Evolutionary conservation across 2,797 vertebrate species (phyloP), one percentile per base, ranked within the genome.

Genomic region (Anabacerthia variegaticeps): DNA sequence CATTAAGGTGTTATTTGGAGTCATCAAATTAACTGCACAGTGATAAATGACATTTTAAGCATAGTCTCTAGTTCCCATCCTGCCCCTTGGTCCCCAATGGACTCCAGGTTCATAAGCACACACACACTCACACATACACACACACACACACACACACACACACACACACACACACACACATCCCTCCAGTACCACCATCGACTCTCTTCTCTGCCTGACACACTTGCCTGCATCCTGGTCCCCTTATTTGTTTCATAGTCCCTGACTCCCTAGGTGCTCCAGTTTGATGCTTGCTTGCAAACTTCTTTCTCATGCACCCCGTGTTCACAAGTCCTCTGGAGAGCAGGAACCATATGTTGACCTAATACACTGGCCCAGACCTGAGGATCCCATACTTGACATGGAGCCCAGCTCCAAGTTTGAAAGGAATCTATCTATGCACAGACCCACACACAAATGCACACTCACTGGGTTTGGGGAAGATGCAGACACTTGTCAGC

Each of bases 221-320:
- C 14, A 14, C 15, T 32, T 61, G 46, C 24, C 46, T 2, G 2
- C 11, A 39, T n/a, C 3, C 0, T 5, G 3, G 6, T 9, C 5
- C 6, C 12, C 19, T 92, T 26, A 28, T 13, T 11, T 80, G 22
- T 17, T 41, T 69, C 46, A 10, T 13, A 24, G 32, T 52, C 32
- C 34, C 26, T 4, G 5, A 10, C 36, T 55, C n/a, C 34, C 7
- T 32, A 39, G 14, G 21, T 68, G 34, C 22, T 56, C 24, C 77
- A 77, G 28, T 14, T 36, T 0, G 0, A 12, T 20, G 41, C 10
- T 52, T 0, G 0, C 16, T 49, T 49, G 12, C 5, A 71, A 58
- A 56, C 10, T 15, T 2, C 0, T 34, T 41, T 39, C 34, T 62
- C 36, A 11, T 3, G 2, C 13, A 7, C 9, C 11, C 14, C 19